Evolutionary conservation across 2,888 invertebrate genomes (phyloP).

Genomic region (Synanthedon tipuliformis): DNA sequence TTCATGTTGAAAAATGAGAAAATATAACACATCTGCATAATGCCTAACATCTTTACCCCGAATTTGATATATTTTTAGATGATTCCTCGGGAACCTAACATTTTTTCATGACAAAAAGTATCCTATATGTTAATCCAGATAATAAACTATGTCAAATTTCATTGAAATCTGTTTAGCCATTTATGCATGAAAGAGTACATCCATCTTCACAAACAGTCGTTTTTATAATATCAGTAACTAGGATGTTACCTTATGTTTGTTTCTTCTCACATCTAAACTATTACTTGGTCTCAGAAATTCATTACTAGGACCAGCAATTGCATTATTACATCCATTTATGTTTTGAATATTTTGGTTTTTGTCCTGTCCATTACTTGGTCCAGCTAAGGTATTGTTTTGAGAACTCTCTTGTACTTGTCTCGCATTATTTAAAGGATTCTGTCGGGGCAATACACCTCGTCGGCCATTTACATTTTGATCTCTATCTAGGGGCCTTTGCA

Average conservation of each 20-base stretch:
- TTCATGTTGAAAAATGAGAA: no score
- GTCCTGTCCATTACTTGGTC: conserved; percentile 50
- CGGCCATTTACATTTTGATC: conserved; percentile 82
- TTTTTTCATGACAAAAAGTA: no score
- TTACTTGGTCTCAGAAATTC: conserved; percentile 25
- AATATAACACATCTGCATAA: no score
- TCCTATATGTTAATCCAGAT: no score
- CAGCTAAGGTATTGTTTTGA: conserved; percentile 46
- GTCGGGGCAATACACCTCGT: conserved; percentile 68
- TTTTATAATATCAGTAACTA: not conserved
- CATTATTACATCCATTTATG: conserved; percentile 18
- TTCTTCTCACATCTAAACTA: conserved; percentile 40
- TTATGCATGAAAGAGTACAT: no score
- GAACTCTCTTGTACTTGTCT: conserved; percentile 26
- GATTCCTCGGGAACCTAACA: no score
- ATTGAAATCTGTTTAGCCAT: no score
- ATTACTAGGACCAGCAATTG: conserved; percentile 24
- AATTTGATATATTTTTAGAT: not conserved
- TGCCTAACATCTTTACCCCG: no score
- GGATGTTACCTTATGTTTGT: conserved; percentile 40
- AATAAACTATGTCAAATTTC: no score
- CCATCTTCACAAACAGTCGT: not conserved
- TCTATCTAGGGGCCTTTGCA: conserved; percentile 67
- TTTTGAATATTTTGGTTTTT: conserved; percentile 26
- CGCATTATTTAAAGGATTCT: conserved; percentile 23